Evolutionary conservation across 2,113 vertebrate species (phyloP), one percentile per base, ranked within the genome.

Genomic region (Balaenoptera acutorostrata): DNA sequence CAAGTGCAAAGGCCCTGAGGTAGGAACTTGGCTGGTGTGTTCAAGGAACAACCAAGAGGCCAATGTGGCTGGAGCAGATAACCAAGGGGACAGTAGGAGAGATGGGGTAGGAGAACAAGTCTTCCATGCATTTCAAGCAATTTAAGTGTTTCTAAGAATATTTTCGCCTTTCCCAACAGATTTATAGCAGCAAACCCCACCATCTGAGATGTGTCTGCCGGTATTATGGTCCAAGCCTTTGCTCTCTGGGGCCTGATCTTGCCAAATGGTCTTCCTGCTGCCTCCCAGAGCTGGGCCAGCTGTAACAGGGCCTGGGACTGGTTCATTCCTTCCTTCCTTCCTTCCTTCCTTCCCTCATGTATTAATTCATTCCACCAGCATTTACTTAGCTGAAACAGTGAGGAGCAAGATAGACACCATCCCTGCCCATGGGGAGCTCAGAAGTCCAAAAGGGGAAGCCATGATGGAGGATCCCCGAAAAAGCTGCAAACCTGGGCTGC

Each of bases 1-100:
- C 94, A 87, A 33, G 92, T 95, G 92, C 94, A 93, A 95, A 95
- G 68, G 87, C 29, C 95, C 77, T 49, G 87, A n/a, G 93, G 92
- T 92, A 49, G 82, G 75, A 72, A 39, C 13, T 72, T 36, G 21
- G 59, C 61, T 5, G 21, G 18, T 11, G 18, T 55, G 46, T 85
- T 82, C 71, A 5, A 36, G n/a, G 61, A 71, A 49, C 6, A 25
- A 61, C 39, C 21, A 8, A 23, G 36, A 93, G 84, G 46, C 39
- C 68, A 4, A 23, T 3, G 75, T 39, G 59, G 25, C 75, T 41
- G n/a, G 20, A 52, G 2, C 69, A 61, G 71, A 55, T 36, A 29
- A 14, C 17, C 4, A 8, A 61, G 63, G 3, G 41, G 15, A 8
- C 23, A 36, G 21, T 3, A 23, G 78, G 36, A 52, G 46, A 57